phyloP scores from a whole-genome alignment of 2,113 vertebrate genomes.

The Glareola pratincola region DNA sequence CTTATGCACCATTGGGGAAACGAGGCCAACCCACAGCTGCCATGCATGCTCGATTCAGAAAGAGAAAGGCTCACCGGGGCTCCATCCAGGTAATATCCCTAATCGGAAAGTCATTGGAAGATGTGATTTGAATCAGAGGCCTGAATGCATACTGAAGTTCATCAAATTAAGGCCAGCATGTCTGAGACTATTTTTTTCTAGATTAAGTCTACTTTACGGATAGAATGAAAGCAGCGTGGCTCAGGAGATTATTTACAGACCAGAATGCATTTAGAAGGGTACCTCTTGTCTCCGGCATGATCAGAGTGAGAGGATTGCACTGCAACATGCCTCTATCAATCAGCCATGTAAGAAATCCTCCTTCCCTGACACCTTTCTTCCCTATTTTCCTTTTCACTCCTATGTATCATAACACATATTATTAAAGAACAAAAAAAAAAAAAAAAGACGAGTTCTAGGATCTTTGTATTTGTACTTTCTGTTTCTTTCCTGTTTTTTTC shows the following conservation, averaged over 20 bases:
- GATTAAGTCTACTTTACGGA: background rate
- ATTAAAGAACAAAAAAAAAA: background rate
- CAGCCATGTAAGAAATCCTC: background rate
- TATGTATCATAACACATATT: background rate
- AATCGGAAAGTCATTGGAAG: background rate
- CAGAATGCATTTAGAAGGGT: background rate
- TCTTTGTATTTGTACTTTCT: background rate
- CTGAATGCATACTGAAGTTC: background rate
- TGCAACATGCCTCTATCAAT: background rate
- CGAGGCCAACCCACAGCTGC: accelerated
- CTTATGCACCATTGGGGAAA: background rate
- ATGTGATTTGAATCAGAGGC: background rate
- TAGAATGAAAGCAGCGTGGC: background rate
- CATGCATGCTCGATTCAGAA: background rate
- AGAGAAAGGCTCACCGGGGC: background rate
- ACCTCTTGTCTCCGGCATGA: background rate
- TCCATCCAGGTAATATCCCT: background rate
- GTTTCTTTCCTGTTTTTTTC: background rate
- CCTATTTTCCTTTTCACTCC: background rate
- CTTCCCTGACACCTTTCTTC: background rate
- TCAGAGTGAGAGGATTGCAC: background rate
- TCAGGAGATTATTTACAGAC: background rate
- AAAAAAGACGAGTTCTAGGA: background rate
- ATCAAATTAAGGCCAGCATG: background rate
- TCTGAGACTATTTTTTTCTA: background rate